These are phyloP conservation scores for Parotocinclus haroldoi DNA, from an alignment of 2,797 vertebrate species.

Conservation along the genomic window DNA sequence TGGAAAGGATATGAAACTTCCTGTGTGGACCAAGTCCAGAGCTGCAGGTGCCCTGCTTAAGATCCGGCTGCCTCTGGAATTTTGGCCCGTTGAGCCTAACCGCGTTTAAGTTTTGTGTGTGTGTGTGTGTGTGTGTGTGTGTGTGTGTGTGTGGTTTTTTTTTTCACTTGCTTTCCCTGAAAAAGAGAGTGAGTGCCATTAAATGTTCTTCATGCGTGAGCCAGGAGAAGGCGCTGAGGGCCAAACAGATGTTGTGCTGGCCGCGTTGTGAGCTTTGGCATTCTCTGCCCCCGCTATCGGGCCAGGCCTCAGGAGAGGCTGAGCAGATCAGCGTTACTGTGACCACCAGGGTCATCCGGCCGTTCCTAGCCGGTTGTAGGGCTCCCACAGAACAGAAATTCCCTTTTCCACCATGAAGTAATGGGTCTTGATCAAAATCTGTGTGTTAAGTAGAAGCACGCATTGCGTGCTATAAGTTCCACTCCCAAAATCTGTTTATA, in stretches of 20 bases:
- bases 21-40: conserved; percentile 76
- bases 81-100: conserved; percentile 64
- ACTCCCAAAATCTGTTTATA: conserved; percentile 43
- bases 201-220: conserved; percentile 66
- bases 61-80: conserved; percentile 73
- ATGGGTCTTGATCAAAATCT: conserved; percentile 40
- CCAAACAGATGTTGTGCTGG: conserved; percentile 80
- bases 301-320: conserved; percentile 58
- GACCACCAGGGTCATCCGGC: conserved; percentile 54
- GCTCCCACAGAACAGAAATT: conserved; percentile 5
- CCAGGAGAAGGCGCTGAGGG: conserved; percentile 69
- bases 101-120: conserved; percentile 56
- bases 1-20: conserved; percentile 86
- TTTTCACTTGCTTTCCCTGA: conserved; percentile 38
- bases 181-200: conserved; percentile 63
- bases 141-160: too few species aligned
- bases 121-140: too few species aligned
- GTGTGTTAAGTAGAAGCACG: conserved; percentile 37
- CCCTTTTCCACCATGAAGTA: conserved; percentile 42
- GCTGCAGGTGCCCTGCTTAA: conserved; percentile 74
- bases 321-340: conserved; percentile 60
- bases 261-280: conserved; percentile 68
- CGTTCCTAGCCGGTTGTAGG: background rate
- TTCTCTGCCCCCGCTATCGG: conserved; percentile 61
- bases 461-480: conserved; percentile 28